Evolutionary conservation across 2,888 invertebrate species (phyloP).

Genomic region (Tachina grossa): DNA sequence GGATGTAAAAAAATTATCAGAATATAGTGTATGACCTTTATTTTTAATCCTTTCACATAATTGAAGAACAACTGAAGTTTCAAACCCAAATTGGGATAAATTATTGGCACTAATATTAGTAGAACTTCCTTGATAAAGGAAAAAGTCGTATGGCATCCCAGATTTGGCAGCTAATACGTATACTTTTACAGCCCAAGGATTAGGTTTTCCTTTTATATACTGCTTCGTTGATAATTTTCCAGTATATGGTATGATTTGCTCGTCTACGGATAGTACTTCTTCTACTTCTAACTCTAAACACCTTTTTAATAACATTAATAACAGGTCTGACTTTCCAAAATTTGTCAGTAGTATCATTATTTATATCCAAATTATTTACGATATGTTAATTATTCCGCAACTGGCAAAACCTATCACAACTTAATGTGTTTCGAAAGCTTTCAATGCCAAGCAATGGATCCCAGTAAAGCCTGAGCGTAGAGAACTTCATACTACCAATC

Average conservation of each 20-base stretch:
- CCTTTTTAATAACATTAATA: too few species aligned
- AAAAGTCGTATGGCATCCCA: conserved; percentile 20
- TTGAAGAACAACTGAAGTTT: too few species aligned
- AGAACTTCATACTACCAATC: background rate
- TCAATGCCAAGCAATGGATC: too few species aligned
- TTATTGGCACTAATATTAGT: too few species aligned
- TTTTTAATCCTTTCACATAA: too few species aligned
- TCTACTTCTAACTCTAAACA: too few species aligned
- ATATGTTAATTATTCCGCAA: conserved; percentile 20
- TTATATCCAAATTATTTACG: conserved; percentile 21
- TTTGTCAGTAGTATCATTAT: conserved; percentile 5
- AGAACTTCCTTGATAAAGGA: conserved; percentile 11
- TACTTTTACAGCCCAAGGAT: conserved; percentile 23
- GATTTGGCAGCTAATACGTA: conserved; percentile 25
- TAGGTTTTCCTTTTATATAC: conserved; percentile 13
- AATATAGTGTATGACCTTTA: too few species aligned
- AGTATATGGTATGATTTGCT: conserved; percentile 26
- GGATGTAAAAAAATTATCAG: too few species aligned
- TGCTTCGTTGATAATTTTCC: conserved; percentile 22
- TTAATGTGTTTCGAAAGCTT: conserved; percentile 5
- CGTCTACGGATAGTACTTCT: conserved; percentile 20
- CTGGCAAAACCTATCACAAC: conserved; percentile 17
- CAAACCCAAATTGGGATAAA: too few species aligned
- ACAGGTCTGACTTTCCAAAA: too few species aligned
- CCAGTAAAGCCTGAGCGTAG: too few species aligned